Base-by-base conservation (phyloP, 2,888 invertebrate species). In the Drosophila mulleri region DNA sequence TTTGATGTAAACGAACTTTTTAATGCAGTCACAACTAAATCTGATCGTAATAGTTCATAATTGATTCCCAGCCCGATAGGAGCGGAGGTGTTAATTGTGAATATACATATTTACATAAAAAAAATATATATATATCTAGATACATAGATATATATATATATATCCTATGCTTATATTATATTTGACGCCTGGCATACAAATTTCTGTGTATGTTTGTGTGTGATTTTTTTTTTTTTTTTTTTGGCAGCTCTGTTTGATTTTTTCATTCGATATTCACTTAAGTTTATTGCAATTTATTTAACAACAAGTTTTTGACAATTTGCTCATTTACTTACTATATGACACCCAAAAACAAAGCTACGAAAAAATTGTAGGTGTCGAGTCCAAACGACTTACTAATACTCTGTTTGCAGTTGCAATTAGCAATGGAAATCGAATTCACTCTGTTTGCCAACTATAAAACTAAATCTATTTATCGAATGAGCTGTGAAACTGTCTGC, bases 131-230 rank as follows among this genome's bases (percentile, higher is more conserved):
- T 29, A 47, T 35, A 26, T 47, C 18, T 48, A n/a, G 11, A 48
- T 29, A 53, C 20, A 23, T 23, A 23, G 20, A 23, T n/a, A 8
- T 29, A 29, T 8, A 7, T 29, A 29, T 8, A 29, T 29, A 8
- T 29, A 29, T 29, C 29, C 8, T 64, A 66, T 67, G 68, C 57
- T 57, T 67, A 68, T 72, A 72, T 78, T 72, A 65, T 61, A 66
- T 54, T 75, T 79, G 59, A 79, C 78, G 72, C 79, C 78, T 68
- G 20, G 48, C 48, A 29, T 47, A 78, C 76, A 77, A 73, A 68
- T 67, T 78, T 78, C 78, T 75, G 75, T 72, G n/a, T n/a, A n/a
- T n/a, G n/a, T 26, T 26, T 45, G 12, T 47, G 47, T 32, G 2
- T 32, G 32, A 2, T 6, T 8, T 42, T 3, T 18, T 41, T 0